Conservation (phyloP, 1,140 invertebrate genomes). For the Drosophila melanica region DNA sequence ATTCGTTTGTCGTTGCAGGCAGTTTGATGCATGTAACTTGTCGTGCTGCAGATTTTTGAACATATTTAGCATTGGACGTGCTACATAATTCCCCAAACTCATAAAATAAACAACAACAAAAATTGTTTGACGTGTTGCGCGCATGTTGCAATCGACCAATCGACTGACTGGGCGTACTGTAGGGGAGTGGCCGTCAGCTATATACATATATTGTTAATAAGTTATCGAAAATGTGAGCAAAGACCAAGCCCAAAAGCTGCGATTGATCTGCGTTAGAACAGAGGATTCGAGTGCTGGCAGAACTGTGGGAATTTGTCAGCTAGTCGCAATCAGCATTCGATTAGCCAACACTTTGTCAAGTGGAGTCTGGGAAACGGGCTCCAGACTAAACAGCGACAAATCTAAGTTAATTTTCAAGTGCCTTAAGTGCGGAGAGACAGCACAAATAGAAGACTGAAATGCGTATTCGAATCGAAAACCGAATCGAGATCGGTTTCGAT, state of each 20-base stretch:
- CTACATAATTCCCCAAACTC: slow-evolving; percentile 64
- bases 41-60: slow-evolving; percentile 70
- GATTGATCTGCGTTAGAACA: slow-evolving; percentile 11
- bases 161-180: slow-evolving; percentile 1
- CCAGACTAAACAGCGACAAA: slow-evolving; percentile 68
- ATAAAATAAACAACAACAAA: slow-evolving; percentile 41
- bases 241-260: slow-evolving; percentile 48
- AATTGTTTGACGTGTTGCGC: slow-evolving; percentile 24
- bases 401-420: slow-evolving; percentile 54
- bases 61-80: slow-evolving; percentile 76
- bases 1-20: slow-evolving; percentile 65
- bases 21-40: slow-evolving; percentile 79
- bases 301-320: slow-evolving; percentile 47
- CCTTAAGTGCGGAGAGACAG: slow-evolving; percentile 8
- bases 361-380: not conserved
- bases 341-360: slow-evolving; percentile 19
- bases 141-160: slow-evolving; percentile 18
- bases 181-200: slow-evolving; percentile 54
- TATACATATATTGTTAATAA: slow-evolving; percentile 47
- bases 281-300: not conserved
- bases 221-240: slow-evolving; percentile 35
- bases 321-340: slow-evolving; percentile 21
- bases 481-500: slow-evolving; percentile 9
- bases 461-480: not conserved
- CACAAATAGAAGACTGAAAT: not conserved